Percentiles rank a stretch among this genome's conserved stretches.
These are phyloP conservation scores for Peromyscus leucopus DNA, from an alignment of 2,113 vertebrate species.

Conservation along the genomic window DNA sequence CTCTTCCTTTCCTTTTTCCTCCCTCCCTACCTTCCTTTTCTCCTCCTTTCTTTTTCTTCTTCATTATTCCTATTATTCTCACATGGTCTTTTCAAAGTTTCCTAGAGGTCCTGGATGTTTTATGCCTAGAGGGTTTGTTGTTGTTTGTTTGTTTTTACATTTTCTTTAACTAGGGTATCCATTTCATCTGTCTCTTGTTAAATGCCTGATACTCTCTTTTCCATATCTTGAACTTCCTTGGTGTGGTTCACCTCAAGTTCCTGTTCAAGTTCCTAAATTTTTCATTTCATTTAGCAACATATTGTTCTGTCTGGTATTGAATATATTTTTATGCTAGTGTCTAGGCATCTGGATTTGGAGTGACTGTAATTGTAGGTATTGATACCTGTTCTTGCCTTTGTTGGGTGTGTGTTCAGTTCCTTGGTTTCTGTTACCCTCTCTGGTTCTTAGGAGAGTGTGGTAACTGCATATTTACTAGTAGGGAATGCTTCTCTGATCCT, in stretches of 20 bases:
- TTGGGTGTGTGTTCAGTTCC: background rate
- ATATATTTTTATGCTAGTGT: background rate
- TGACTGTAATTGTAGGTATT: background rate
- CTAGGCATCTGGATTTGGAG: background rate
- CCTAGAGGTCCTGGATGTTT: background rate
- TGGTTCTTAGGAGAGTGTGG: background rate
- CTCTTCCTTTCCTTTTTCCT: background rate
- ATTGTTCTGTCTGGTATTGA: background rate
- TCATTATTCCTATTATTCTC: background rate
- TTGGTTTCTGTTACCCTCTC: background rate
- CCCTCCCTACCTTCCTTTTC: too few relatives aligned
- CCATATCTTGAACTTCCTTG: background rate
- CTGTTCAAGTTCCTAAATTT: background rate
- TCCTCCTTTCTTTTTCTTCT: background rate
- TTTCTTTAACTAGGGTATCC: background rate
- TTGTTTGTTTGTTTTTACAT: background rate
- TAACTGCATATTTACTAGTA: background rate
- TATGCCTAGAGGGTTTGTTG: background rate
- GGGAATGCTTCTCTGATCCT: background rate
- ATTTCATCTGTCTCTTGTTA: background rate
- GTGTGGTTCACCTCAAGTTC: background rate
- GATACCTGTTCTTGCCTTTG: background rate
- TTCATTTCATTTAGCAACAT: background rate
- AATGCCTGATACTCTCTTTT: background rate
- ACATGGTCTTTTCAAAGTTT: background rate